Evolutionary conservation across 2,113 vertebrate species (phyloP), one percentile per base, ranked within the genome.

Genomic region (Nothocercus julius): DNA sequence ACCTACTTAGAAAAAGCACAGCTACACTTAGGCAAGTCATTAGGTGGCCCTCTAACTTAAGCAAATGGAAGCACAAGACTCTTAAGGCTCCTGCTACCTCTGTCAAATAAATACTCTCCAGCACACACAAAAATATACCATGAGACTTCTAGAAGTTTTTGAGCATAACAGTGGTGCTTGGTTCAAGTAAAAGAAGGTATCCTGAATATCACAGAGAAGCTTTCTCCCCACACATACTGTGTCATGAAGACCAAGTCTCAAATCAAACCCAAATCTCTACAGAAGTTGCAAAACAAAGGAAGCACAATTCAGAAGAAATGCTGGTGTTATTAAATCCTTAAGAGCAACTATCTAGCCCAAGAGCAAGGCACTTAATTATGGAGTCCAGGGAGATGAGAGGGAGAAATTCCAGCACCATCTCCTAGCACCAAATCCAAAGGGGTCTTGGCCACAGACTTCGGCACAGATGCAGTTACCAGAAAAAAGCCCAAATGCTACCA

Each of bases 21-120:
- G 56, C 78, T 95, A 59, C 90, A 83, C 2, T 0, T 3, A 25
- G 9, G 0, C 3, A 93, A 83, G 85, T 94, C 93, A 94, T 97
- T 92, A 96, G 96, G 92, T 96, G 96, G 96, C 96, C 70, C 93
- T 62, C 95, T 94, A 87, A 95, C 85, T 92, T 85, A 22, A 96
- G 53, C 18, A 64, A 87, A 77, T 11, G 15, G 73, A 68, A 94
- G 34, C 28, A 84, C 61, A 89, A 78, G 24, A 51, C 34, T 58
- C 53, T 28, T 3, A 5, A 66, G 38, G 27, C 34, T 86, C 13
- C 21, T 53, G 28, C 4, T 14, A 72, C 11, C 17, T 45, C 79
- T 20, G 9, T 2, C 38, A 68, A 44, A 32, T 53, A 87, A 44
- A 32, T 53, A 85, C 34, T 44, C 70, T 62, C 7, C 40, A 54